These are phyloP conservation scores for Agrochola lychnidis DNA, from an alignment of 2,888 invertebrate species.

Conservation along the genomic window DNA sequence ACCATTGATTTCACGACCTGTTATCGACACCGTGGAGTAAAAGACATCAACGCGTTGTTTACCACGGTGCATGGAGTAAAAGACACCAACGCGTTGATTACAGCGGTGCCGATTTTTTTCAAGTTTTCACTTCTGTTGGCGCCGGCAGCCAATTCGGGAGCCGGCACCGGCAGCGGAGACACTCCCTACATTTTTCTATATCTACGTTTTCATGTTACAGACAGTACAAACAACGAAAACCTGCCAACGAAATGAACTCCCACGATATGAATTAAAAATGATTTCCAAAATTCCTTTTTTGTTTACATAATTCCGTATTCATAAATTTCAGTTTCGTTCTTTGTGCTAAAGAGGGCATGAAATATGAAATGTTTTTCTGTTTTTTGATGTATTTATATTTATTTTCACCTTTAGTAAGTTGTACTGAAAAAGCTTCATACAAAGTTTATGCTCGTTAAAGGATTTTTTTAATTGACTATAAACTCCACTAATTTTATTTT, in stretches of 20 bases:
- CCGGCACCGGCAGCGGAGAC: too few relatives aligned
- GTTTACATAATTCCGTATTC: constrained; percentile 55
- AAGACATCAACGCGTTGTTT: too few relatives aligned
- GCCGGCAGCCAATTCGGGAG: too few relatives aligned
- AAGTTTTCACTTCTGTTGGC: too few relatives aligned
- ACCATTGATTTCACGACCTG: too few relatives aligned
- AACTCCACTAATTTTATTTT: not conserved
- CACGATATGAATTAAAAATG: constrained; percentile 50
- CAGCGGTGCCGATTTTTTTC: too few relatives aligned
- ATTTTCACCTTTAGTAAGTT: constrained; percentile 16
- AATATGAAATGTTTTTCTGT: constrained; percentile 31
- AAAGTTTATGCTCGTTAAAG: not conserved
- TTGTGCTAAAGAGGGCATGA: constrained; percentile 42
- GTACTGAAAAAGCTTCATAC: constrained; percentile 10
- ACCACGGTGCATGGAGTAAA: too few relatives aligned
- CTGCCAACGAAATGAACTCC: constrained; percentile 50
- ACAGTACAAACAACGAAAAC: constrained; percentile 24
- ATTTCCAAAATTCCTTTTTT: constrained; percentile 45
- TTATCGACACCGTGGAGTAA: too few relatives aligned
- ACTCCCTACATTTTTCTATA: constrained; percentile 1
- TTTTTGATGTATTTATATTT: constrained; percentile 20
- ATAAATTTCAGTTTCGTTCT: constrained; percentile 47
- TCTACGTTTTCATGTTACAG: not conserved
- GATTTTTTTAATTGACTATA: not conserved
- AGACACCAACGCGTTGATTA: too few relatives aligned